These are phyloP conservation scores for Lates calcarifer DNA, from an alignment of 2,113 vertebrate genomes.

Conservation along the genomic window DNA sequence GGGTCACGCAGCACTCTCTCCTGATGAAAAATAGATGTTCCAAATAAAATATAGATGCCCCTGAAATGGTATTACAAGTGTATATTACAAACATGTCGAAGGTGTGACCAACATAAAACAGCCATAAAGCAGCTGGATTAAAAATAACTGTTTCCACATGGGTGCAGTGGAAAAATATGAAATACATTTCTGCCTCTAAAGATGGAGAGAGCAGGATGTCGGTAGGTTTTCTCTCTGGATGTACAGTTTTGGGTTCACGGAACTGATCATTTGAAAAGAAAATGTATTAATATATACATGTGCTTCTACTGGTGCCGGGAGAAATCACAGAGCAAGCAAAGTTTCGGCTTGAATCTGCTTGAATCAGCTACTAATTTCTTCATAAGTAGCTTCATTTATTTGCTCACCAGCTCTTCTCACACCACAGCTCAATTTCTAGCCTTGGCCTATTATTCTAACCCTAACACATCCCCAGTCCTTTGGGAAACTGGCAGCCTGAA, in stretches of 20 bases:
- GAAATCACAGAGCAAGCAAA: not conserved
- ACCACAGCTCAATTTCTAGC: not conserved
- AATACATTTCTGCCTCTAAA: slow-evolving; percentile 3
- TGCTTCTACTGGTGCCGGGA: not conserved
- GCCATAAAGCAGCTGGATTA: slow-evolving; percentile 31
- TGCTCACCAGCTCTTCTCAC: not conserved
- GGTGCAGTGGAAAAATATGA: not conserved
- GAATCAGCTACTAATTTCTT: not conserved
- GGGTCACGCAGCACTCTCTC: slow-evolving; percentile 48
- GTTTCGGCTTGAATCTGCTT: not conserved
- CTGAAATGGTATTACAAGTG: slow-evolving; percentile 60
- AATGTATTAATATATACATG: not conserved
- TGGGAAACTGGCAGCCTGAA: slow-evolving; percentile 15
- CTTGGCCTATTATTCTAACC: slow-evolving; percentile 5
- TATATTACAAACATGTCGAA: slow-evolving; percentile 46
- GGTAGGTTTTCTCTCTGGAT: not conserved
- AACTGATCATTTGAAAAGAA: not conserved
- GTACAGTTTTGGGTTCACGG: not conserved
- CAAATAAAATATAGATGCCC: slow-evolving; percentile 69
- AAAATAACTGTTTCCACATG: slow-evolving; percentile 16
- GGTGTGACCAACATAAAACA: slow-evolving; percentile 22
- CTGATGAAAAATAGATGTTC: slow-evolving; percentile 72
- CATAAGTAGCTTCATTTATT: not conserved
- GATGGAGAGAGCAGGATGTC: not conserved
- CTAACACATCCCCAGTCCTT: slow-evolving; percentile 11